phyloP scores from a whole-genome alignment of 2,113 vertebrate species.

The Antennarius striatus region DNA sequence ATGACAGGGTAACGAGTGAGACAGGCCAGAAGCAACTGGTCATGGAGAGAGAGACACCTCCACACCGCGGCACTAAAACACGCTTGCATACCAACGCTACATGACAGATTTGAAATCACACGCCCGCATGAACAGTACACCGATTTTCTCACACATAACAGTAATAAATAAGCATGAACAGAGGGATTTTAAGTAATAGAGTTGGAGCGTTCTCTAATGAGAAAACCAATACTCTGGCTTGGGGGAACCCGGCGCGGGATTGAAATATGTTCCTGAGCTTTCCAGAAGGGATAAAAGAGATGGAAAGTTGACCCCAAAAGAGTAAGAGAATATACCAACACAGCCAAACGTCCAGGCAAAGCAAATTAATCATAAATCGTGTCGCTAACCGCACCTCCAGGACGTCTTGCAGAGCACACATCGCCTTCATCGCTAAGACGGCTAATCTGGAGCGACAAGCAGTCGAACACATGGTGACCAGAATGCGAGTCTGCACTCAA shows the following conservation, averaged over 20 bases:
- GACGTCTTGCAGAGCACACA: conserved; percentile 18
- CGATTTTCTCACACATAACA: conserved; percentile 29
- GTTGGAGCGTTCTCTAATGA: conserved; percentile 49
- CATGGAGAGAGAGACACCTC: conserved; percentile 39
- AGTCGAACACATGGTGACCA: conserved; percentile 22
- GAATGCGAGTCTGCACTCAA: conserved; percentile 58
- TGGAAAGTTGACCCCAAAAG: conserved; percentile 38
- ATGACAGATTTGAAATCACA: conserved; percentile 43
- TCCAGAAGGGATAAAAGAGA: conserved; percentile 48
- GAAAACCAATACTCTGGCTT: conserved; percentile 59
- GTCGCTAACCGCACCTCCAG: conserved; percentile 29
- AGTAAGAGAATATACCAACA: conserved; percentile 21
- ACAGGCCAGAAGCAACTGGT: conserved; percentile 68
- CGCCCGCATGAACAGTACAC: conserved; percentile 10
- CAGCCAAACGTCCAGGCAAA: conserved; percentile 42
- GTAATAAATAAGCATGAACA: conserved; percentile 49
- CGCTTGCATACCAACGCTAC: conserved; percentile 15
- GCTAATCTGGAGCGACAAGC: conserved; percentile 55
- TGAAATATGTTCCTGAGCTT: conserved; percentile 51
- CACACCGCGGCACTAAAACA: conserved; percentile 23
- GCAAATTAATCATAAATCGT: conserved; percentile 54
- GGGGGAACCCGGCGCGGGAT: conserved; percentile 8
- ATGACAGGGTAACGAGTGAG: conserved; percentile 76
- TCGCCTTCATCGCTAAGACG: conserved; percentile 16
- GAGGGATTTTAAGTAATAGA: conserved; percentile 24